These are phyloP conservation scores for Hypena proboscidalis DNA, from an alignment of 2,888 invertebrate species.

Conservation along the genomic window DNA sequence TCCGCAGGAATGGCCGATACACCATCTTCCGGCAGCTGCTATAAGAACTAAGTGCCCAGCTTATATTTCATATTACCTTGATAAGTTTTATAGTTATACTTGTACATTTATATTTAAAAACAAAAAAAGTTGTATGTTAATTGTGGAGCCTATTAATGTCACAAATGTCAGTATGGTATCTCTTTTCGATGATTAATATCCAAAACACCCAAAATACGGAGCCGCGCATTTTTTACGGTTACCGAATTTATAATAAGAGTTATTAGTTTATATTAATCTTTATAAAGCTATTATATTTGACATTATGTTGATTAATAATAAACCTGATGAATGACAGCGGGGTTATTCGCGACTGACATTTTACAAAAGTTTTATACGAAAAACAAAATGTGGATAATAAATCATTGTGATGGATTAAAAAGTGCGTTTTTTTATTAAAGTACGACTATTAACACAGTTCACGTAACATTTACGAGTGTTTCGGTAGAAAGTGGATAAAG, in stretches of 20 bases:
- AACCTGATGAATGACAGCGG: conserved; percentile 28
- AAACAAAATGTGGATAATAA: conserved; percentile 15
- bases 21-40: conserved; percentile 46
- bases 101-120: conserved; percentile 17
- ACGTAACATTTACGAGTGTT: conserved; percentile 38
- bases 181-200: conserved; percentile 35
- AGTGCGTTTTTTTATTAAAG: conserved; percentile 18
- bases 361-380: conserved; percentile 5
- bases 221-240: conserved; percentile 22
- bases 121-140: conserved; percentile 28
- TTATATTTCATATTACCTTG: conserved; percentile 35
- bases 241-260: conserved; percentile 35
- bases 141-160: conserved; percentile 34
- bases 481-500: conserved; percentile 45
- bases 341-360: conserved; percentile 10
- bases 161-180: conserved; percentile 27
- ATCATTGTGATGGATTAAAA: conserved; percentile 27
- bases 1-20: conserved; percentile 33
- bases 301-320: conserved; percentile 35
- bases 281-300: conserved; percentile 36
- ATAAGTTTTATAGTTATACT: conserved; percentile 38
- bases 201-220: conserved; percentile 26
- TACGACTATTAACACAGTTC: conserved; percentile 35
- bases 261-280: conserved; percentile 41
- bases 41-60: conserved; percentile 33